Conservation (phyloP, 2,797 vertebrate genomes). For the Ciconia nigra region DNA sequence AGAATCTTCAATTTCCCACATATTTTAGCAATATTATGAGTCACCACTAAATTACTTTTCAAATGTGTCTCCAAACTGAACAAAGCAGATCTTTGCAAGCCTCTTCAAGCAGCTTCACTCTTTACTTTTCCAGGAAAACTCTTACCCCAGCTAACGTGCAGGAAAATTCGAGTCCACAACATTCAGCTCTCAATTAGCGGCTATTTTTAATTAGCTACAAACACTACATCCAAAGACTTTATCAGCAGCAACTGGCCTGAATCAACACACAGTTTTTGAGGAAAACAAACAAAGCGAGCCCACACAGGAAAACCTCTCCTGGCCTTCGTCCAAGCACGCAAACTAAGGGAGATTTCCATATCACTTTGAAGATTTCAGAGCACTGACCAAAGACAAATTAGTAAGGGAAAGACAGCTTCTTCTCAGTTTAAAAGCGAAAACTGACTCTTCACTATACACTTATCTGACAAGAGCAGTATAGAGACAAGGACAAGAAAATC, state of each 20-base stretch:
- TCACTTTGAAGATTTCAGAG: not conserved
- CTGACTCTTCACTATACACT: not conserved
- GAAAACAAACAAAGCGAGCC: constrained; percentile 34
- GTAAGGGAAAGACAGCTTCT: not conserved
- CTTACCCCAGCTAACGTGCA: not conserved
- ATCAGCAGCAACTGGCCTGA: not conserved
- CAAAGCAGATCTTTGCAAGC: not conserved
- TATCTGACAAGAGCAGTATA: not conserved
- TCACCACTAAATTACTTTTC: not conserved
- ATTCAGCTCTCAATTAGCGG: not conserved
- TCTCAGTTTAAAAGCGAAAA: not conserved
- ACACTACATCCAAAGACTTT: not conserved
- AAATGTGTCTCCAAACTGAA: not conserved
- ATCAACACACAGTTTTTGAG: not conserved
- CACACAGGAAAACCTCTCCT: constrained; percentile 10
- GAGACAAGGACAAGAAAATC: not conserved
- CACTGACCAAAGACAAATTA: not conserved
- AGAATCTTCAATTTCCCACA: not conserved
- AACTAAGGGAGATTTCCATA: not conserved
- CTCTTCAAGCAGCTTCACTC: not conserved
- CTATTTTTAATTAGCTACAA: constrained; percentile 35
- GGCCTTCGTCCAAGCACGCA: not conserved
- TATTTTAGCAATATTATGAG: not conserved
- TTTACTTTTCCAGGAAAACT: not conserved
- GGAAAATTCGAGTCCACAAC: not conserved